Conservation (phyloP, 2,888 invertebrate genomes). For the Brachypalpus laphriformis region DNA sequence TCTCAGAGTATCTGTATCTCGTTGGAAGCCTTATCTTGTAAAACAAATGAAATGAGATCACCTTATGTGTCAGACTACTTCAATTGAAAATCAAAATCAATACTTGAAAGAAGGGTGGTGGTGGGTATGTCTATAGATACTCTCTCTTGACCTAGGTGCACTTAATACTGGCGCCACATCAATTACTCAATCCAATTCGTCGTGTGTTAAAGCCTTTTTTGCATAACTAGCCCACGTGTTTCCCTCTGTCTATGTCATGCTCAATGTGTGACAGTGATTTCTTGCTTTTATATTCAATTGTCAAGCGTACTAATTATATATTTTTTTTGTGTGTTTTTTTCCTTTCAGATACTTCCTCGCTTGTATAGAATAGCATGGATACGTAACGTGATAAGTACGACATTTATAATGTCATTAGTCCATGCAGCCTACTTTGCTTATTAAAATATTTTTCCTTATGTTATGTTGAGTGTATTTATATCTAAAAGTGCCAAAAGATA, state of each 20-base stretch:
- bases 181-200: constrained; percentile 45
- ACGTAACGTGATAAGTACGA: constrained; percentile 43
- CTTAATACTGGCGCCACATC: constrained; percentile 61
- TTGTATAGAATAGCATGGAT: constrained; percentile 30
- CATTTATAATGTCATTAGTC: constrained; percentile 59
- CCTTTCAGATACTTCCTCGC: constrained; percentile 61
- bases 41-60: constrained; percentile 14
- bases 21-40: neutral
- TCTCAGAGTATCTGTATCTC: neutral
- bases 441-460: constrained; percentile 1
- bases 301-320: constrained; percentile 39
- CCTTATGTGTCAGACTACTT: too few relatives aligned
- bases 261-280: constrained; percentile 53
- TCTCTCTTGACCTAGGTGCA: constrained; percentile 62
- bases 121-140: neutral
- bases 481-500: constrained; percentile 21
- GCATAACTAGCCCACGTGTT: constrained; percentile 56
- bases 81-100: constrained; percentile 39
- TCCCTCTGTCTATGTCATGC: constrained; percentile 10
- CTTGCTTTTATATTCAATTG: constrained; percentile 39
- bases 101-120: neutral
- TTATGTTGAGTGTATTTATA: constrained; percentile 10
- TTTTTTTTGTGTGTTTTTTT: constrained; percentile 5
- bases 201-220: constrained; percentile 21
- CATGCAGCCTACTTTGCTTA: constrained; percentile 37